Conservation (phyloP, 1,140 invertebrate species). For the Trachymyrmex septentrionalis region DNA sequence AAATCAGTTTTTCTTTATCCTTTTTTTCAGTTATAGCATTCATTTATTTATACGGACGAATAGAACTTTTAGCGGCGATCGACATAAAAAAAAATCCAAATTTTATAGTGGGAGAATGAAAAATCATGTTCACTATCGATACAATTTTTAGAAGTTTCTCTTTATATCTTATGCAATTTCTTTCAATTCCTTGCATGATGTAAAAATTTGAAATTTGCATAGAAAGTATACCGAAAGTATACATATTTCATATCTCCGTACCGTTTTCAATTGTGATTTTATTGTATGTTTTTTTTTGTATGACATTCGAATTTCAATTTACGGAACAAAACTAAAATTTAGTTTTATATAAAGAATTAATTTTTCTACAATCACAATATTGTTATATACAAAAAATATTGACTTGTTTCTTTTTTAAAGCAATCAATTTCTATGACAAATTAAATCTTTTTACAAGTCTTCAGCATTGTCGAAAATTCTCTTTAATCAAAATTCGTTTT, state of each 20-base stretch:
- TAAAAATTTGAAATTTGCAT: constrained; percentile 40
- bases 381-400: not conserved
- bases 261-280: constrained; percentile 25
- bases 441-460: not conserved
- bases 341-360: not conserved
- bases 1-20: not conserved
- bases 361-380: not conserved
- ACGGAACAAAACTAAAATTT: constrained; percentile 4
- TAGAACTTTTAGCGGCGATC: not conserved
- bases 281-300: not conserved
- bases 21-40: not conserved
- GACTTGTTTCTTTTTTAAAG: not conserved
- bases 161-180: constrained; percentile 30
- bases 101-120: constrained; percentile 21
- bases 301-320: not conserved
- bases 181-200: constrained; percentile 19
- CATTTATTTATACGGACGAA: not conserved
- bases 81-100: constrained; percentile 17
- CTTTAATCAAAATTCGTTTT: constrained; percentile 56
- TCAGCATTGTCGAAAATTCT: not conserved
- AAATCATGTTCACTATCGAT: constrained; percentile 28
- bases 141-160: constrained; percentile 5
- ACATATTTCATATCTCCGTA: constrained; percentile 3
- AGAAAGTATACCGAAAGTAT: constrained; percentile 13
- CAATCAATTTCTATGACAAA: not conserved